These are phyloP conservation scores for Amazona vittata DNA, from an alignment of 2,113 vertebrate species.

Conservation along the genomic window DNA sequence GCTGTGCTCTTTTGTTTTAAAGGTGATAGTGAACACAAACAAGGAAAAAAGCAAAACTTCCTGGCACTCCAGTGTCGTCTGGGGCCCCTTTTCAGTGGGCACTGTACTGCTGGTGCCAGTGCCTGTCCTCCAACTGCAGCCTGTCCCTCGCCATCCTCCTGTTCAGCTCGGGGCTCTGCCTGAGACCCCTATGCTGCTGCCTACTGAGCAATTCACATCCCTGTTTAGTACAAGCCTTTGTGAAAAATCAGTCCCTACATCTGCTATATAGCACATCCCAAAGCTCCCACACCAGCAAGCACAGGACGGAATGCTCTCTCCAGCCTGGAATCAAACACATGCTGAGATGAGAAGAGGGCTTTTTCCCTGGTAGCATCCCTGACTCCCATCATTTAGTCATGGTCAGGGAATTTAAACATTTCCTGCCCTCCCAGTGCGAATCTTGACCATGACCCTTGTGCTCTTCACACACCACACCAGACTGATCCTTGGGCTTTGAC, in stretches of 20 bases:
- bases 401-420: slow-evolving; percentile 56
- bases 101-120: neutral
- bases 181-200: neutral
- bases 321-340: neutral
- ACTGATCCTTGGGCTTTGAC: neutral
- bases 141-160: neutral
- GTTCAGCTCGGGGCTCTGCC: neutral
- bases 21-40: neutral
- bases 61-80: accelerated
- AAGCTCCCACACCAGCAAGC: neutral
- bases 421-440: slow-evolving; percentile 32
- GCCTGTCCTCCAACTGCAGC: neutral
- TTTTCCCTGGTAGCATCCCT: neutral
- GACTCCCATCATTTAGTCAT: slow-evolving; percentile 3
- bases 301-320: neutral
- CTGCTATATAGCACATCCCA: neutral
- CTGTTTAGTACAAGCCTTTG: neutral
- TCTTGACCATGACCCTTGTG: neutral
- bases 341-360: neutral
- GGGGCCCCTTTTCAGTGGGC: neutral
- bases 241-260: neutral
- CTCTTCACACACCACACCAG: neutral
- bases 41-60: neutral
- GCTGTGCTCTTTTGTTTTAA: neutral
- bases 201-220: neutral